Evolutionary conservation across 2,888 invertebrate species (phyloP).

Genomic region (Syrista parreyssii): DNA sequence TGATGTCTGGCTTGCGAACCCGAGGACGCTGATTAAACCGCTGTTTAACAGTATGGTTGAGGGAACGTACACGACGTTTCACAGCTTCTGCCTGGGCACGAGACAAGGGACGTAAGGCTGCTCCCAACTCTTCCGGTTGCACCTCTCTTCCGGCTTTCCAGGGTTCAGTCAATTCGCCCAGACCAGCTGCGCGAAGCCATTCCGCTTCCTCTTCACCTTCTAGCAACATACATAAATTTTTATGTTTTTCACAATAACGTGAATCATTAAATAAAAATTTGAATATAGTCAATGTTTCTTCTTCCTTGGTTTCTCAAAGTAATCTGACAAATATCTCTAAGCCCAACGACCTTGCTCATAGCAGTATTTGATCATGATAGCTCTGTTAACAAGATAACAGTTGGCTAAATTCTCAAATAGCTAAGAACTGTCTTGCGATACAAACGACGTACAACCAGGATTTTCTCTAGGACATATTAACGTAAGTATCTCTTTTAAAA

Average conservation of each 20-base stretch:
- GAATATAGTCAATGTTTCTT: background rate
- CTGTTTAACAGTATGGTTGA: slow-evolving; percentile 80
- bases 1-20: slow-evolving; percentile 80
- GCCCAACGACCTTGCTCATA: background rate
- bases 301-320: background rate
- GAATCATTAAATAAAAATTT: background rate
- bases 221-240: slow-evolving; percentile 44
- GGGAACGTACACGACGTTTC: slow-evolving; percentile 77
- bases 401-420: background rate
- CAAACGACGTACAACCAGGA: background rate
- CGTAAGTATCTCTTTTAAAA: background rate
- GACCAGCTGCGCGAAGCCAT: slow-evolving; percentile 80
- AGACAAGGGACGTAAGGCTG: slow-evolving; percentile 71
- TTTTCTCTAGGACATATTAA: background rate
- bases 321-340: background rate
- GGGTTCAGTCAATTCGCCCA: slow-evolving; percentile 77
- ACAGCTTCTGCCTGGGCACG: slow-evolving; percentile 84
- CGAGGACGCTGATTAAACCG: slow-evolving; percentile 65
- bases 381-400: background rate
- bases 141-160: slow-evolving; percentile 77
- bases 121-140: slow-evolving; percentile 70
- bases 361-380: background rate
- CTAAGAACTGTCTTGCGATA: background rate
- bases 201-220: slow-evolving; percentile 83
- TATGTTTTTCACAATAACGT: background rate